A percentile compares a stretch with the other conserved stretches of the same genome.
phyloP scores from a whole-genome alignment of 2,797 vertebrate genomes.

The Helicolenus hilgendorfi region DNA sequence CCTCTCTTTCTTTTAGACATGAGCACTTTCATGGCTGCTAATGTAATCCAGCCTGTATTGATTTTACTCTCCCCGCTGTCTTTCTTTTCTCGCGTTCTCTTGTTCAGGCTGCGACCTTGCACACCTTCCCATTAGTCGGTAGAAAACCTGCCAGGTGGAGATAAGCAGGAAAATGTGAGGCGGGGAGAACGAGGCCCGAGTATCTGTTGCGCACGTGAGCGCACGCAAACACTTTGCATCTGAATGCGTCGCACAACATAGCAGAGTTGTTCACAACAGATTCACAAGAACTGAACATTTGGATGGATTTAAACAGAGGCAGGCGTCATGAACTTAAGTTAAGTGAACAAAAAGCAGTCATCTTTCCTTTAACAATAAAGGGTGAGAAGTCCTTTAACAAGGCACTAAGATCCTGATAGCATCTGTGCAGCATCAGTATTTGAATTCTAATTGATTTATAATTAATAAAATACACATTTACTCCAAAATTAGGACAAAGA shows the following conservation, averaged over 20 bases:
- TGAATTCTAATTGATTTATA: not conserved
- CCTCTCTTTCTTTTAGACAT: slow-evolving; percentile 14
- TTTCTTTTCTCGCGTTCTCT: slow-evolving; percentile 20
- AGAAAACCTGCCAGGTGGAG: slow-evolving; percentile 21
- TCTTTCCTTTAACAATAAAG: not conserved
- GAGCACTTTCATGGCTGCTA: slow-evolving; percentile 45
- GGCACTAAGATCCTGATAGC: not conserved
- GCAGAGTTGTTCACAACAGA: not conserved
- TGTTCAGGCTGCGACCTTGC: slow-evolving; percentile 33
- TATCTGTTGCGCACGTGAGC: not conserved
- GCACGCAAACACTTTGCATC: not conserved
- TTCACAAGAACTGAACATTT: not conserved
- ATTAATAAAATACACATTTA: not conserved
- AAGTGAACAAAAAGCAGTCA: not conserved
- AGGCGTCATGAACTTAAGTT: not conserved
- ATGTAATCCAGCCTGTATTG: slow-evolving; percentile 66
- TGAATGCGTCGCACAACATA: not conserved
- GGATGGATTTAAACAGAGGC: not conserved
- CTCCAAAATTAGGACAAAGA: not conserved
- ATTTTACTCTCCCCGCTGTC: slow-evolving; percentile 43
- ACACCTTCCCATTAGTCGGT: slow-evolving; percentile 1
- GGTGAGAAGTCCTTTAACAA: not conserved
- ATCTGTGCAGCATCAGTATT: not conserved
- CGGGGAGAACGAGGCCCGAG: not conserved
- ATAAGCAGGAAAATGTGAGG: slow-evolving; percentile 28